Evolutionary conservation across 2,888 invertebrate genomes (phyloP), one percentile per base, ranked within the genome.

Genomic region (Cheilosia soror): DNA sequence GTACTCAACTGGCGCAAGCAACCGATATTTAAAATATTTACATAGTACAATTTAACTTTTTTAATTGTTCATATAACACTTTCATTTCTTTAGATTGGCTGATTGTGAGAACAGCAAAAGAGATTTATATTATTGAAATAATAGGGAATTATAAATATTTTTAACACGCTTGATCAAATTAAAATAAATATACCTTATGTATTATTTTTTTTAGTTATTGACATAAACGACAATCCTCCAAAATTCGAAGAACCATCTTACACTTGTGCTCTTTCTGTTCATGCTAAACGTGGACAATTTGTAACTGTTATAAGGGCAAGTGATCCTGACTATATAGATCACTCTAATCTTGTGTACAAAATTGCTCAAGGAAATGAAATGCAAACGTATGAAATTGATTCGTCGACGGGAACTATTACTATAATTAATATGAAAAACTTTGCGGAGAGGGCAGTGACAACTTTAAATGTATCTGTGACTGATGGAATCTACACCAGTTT

Each of bases 401-500:
- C 91, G 92, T 93, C 94, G 47, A 90, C 92, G 57, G 94, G 94
- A 5, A 93, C 96, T 25, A 95, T 97, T 65, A 94, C 94, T 1
- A 92, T 97, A 80, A 95, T 96, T 87, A 96, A 96, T 90, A 94
- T 96, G 90, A 95, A 96, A 84, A 95, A 95, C 89, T 95, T 96
- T 88, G 94, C 95, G 4, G 95, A 95, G 62, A 90, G 90, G 47
- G 94, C 94, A 65, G 93, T 94, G 68, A 95, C 95, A 89, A 93
- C 95, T 80, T 93, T 99, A 79, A 99, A 99, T 93, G 96, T 99
- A 40, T 98, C 98, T 1, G 98, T 98, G 47, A 97, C 97, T 72
- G 99, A 99, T 93, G 98, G 98, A 40, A 97, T 98, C 44, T 98
- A 98, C 93, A 98, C 97, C 6, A 96, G 95, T 87, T 98, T 96